Conservation (phyloP, 1,140 invertebrate genomes). For the Drosophila seguyi region DNA sequence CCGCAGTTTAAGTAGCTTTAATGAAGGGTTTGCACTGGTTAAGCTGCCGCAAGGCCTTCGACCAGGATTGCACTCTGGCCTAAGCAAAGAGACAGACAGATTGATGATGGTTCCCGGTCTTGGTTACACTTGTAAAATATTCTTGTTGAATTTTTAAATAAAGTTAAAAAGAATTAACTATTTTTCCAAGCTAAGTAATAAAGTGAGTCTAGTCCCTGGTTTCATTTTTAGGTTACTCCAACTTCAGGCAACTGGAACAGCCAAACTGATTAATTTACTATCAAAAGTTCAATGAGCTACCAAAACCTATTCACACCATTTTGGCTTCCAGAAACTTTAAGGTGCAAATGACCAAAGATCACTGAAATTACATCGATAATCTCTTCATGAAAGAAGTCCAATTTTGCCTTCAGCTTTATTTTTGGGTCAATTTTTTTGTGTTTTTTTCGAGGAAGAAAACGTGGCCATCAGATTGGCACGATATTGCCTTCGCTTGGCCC, state of each 20-base stretch:
- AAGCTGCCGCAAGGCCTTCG: conserved; percentile 45
- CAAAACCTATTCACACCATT: conserved; percentile 6
- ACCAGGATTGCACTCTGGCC: conserved; percentile 21
- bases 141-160: background rate
- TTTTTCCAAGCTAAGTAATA: background rate
- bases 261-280: no score
- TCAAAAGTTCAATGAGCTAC: background rate
- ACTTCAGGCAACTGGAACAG: background rate
- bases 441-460: conserved; percentile 4
- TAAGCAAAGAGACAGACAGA: conserved; percentile 52
- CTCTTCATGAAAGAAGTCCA: conserved; percentile 2
- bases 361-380: conserved; percentile 15
- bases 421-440: conserved; percentile 5
- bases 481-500: conserved; percentile 7
- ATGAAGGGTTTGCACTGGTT: conserved; percentile 66
- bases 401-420: conserved; percentile 9
- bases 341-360: conserved; percentile 13
- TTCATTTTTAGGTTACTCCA: background rate
- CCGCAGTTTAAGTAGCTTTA: conserved; percentile 73
- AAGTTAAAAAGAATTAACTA: background rate
- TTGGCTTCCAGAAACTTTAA: conserved; percentile 3
- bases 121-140: conserved; percentile 19
- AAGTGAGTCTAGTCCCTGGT: no score
- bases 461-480: conserved; percentile 22
- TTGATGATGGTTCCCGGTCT: conserved; percentile 29